Percentiles rank a stretch among this genome's conserved stretches.
Conservation (phyloP, 2,113 vertebrate species). For the Corynorhinus townsendii region DNA sequence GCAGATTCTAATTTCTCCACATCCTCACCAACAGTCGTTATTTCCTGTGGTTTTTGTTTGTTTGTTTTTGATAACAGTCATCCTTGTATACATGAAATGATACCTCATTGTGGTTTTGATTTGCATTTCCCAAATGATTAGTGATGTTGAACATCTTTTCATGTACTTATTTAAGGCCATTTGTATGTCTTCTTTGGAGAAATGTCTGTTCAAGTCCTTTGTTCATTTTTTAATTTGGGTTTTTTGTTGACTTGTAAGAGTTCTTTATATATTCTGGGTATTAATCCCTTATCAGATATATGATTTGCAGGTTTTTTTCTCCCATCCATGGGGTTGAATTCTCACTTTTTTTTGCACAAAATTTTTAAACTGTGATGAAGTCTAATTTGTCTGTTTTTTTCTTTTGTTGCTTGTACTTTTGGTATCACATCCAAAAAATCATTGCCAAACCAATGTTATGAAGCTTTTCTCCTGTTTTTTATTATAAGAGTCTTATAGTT, state of each 20-base stretch:
- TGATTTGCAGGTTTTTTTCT: neutral
- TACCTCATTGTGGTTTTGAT: constrained; percentile 17
- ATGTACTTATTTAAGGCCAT: neutral
- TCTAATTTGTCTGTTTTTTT: neutral
- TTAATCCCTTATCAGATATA: neutral
- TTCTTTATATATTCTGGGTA: neutral
- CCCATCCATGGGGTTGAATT: neutral
- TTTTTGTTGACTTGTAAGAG: neutral
- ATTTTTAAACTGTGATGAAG: neutral
- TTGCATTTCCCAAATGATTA: neutral
- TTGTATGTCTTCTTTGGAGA: constrained; percentile 3
- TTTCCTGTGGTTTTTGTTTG: neutral
- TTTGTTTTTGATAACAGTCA: neutral
- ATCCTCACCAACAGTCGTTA: neutral
- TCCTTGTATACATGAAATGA: neutral
- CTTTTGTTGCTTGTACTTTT: neutral
- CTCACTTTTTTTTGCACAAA: neutral
- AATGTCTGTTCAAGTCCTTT: neutral
- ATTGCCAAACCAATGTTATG: neutral
- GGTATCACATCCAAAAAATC: neutral
- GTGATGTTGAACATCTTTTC: neutral
- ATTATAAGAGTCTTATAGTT: neutral
- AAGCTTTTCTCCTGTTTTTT: neutral
- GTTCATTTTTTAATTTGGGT: neutral
- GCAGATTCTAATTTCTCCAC: neutral